Conservation (phyloP, 1,140 invertebrate genomes). For the Anthonomus grandis region DNA sequence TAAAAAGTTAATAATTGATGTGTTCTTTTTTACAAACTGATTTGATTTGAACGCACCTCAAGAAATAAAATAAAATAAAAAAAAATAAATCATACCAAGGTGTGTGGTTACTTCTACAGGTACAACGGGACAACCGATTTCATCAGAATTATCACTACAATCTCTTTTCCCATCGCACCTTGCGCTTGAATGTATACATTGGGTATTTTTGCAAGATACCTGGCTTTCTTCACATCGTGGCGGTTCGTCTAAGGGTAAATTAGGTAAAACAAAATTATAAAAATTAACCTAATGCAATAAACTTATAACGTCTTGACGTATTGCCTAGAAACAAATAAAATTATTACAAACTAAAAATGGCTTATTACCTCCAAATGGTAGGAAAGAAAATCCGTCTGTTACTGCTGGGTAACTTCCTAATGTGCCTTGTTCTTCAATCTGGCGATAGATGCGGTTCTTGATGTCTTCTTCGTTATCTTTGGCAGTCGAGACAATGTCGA, state of each 20-base stretch:
- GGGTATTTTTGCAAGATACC: conserved; percentile 44
- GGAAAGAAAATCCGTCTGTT: conserved; percentile 52
- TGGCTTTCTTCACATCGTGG: conserved; percentile 26
- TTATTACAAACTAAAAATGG: neutral
- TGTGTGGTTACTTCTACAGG: neutral
- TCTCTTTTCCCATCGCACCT: conserved; percentile 55
- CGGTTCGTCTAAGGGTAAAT: conserved; percentile 15
- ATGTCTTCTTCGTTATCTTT: conserved; percentile 45
- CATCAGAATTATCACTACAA: conserved; percentile 59
- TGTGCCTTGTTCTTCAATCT: conserved; percentile 45
- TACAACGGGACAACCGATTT: conserved; percentile 52
- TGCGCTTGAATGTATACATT: conserved; percentile 45
- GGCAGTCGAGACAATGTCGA: conserved; percentile 52
- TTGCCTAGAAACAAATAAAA: neutral
- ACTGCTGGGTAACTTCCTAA: conserved; percentile 36
- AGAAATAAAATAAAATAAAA: conserved; percentile 19
- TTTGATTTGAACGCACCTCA: too few relatives aligned
- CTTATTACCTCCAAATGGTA: conserved; percentile 50
- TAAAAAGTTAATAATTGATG: too few relatives aligned
- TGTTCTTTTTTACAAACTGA: too few relatives aligned
- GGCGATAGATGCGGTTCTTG: conserved; percentile 43
- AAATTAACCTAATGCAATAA: conserved; percentile 21
- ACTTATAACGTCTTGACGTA: neutral
- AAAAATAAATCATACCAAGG: conserved; percentile 38
- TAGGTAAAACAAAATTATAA: conserved; percentile 26